Base-by-base conservation (phyloP, 2,888 invertebrate genomes). In the Heliconius ismenius region DNA sequence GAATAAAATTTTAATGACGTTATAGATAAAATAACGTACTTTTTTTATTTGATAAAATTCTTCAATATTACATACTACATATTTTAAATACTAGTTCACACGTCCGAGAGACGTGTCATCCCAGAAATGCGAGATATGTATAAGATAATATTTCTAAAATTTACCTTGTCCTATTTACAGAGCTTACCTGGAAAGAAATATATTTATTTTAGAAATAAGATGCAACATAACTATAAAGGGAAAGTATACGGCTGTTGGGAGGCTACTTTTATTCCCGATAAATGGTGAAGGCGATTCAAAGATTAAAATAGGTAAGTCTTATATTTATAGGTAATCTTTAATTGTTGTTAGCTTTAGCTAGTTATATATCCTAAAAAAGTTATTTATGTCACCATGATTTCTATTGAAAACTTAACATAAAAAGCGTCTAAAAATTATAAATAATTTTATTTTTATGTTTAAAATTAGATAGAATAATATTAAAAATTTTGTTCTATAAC, bases 221-320 rank as follows among this genome's bases (percentile, higher is more conserved):
- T 93, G 93, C 82, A 93, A 94, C 81, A 92, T 94, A 74, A 94
- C 94, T 2, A 94, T 94, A 79, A 93, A 91, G 83, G 94, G 94
- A 26, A 93, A 91, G 83, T 94, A 94, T 81, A 93, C 92, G 1
- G 94, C 94, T 3, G 92, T 90, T 36, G 94, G 94, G 1, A 87
- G 93, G 80, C 80, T 94, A 18, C 84, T 94, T 24, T 84, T 94
- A 3, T 93, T 94, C 82, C 93, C 93, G 7, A 93, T 94, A 77
- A 93, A 94, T 58, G 94, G 94, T 0, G 94, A 93, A 84, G 94
- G 94, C 54, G 94, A 94, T 77, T 90, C 90, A 0, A 94, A 93
- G 82, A 93, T 94, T 63, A 94, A 93, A 90, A 93, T 94, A 76
- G 90, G 94, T 94, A 85, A 85, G n/a, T 26, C 13, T 11, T 26